Conservation (phyloP, 2,113 vertebrate genomes). For the Erpornis zantholeuca region DNA sequence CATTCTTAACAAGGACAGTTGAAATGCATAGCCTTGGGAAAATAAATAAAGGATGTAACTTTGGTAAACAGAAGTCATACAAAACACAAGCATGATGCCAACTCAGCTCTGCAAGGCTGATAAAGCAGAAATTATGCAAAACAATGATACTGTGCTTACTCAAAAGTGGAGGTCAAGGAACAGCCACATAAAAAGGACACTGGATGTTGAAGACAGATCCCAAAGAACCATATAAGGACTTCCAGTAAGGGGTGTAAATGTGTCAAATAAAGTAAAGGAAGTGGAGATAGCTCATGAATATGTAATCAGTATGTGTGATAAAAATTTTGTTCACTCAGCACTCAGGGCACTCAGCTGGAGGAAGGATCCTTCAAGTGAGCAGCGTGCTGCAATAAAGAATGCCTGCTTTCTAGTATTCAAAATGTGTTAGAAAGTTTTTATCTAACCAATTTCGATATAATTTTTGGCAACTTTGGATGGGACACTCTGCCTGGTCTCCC, state of each 20-base stretch:
- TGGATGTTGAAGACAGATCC: background rate
- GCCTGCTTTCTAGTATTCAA: background rate
- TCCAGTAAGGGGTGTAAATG: background rate
- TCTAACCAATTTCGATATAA: background rate
- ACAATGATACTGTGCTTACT: background rate
- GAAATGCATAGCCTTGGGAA: background rate
- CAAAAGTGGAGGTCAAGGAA: background rate
- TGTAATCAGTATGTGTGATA: background rate
- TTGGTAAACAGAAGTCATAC: background rate
- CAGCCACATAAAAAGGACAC: background rate
- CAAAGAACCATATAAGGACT: background rate
- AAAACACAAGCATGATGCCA: background rate
- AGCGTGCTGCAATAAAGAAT: background rate
- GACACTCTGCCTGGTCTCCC: background rate
- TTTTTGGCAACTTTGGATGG: background rate
- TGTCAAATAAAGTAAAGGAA: background rate
- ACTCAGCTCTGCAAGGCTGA: background rate
- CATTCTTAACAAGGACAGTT: background rate
- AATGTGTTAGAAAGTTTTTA: background rate
- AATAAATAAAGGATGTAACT: background rate
- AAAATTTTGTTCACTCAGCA: background rate
- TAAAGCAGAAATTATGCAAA: background rate
- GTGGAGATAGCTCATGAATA: background rate
- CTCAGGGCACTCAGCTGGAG: background rate
- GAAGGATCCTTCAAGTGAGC: background rate